Conservation (phyloP, 2,888 invertebrate species). For the Callinectes sapidus region DNA sequence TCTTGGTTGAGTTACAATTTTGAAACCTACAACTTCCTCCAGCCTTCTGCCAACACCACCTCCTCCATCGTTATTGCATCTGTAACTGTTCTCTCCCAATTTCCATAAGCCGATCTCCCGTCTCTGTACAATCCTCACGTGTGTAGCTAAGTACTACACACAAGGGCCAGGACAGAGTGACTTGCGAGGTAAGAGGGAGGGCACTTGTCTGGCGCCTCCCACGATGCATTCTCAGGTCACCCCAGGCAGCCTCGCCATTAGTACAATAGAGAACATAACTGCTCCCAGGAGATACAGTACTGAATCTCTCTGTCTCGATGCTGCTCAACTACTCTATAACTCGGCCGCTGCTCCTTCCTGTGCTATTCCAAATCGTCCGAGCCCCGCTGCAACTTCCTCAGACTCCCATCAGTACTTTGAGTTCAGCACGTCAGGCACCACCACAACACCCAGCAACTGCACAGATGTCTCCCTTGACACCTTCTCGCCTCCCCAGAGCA, state of each 20-base stretch:
- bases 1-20: constrained; percentile 56
- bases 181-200: not conserved
- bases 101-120: not conserved
- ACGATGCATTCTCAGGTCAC: constrained; percentile 60
- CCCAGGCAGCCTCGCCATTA: constrained; percentile 41
- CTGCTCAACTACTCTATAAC: not conserved
- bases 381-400: not conserved
- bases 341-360: not conserved
- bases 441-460: not conserved
- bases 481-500: constrained; percentile 5
- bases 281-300: not conserved
- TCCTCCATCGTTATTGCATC: not conserved
- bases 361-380: not conserved
- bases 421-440: constrained; percentile 1
- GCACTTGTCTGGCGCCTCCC: not conserved
- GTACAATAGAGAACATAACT: constrained; percentile 38
- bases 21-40: constrained; percentile 33
- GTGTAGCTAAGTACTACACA: not conserved
- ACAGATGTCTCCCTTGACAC: constrained; percentile 24
- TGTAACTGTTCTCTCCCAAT: not conserved
- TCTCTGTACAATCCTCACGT: not conserved
- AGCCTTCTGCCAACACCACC: constrained; percentile 23
- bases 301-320: not conserved
- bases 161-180: not conserved
- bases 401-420: not conserved